Percentiles rank a stretch among this genome's conserved stretches.
Evolutionary conservation across 2,113 vertebrate genomes (phyloP).

Genomic region (Rutilus rutilus): DNA sequence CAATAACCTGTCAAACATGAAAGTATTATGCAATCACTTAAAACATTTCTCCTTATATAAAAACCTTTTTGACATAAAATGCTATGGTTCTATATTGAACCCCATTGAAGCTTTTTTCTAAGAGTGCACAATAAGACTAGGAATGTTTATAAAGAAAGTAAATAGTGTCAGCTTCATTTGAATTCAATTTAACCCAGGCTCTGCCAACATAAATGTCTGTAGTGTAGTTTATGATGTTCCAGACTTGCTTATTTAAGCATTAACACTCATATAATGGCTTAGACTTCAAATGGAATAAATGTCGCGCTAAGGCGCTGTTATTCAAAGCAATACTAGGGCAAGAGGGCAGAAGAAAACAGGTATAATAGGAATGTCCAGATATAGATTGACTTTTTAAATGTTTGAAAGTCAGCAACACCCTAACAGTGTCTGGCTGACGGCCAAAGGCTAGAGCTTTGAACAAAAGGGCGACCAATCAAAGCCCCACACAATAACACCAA

Average conservation of each 20-base stretch:
- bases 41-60: no score
- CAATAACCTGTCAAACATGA: no score
- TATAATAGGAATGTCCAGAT: conserved; percentile 1
- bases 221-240: not conserved
- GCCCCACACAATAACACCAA: not conserved
- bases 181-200: not conserved
- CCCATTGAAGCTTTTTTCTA: no score
- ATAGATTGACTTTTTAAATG: conserved; percentile 47
- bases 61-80: no score
- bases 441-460: not conserved
- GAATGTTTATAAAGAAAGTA: not conserved
- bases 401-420: conserved; percentile 47
- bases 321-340: not conserved
- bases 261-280: not conserved
- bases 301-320: not conserved
- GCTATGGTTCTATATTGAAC: no score
- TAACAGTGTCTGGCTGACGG: conserved; percentile 19
- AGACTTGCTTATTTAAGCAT: not conserved
- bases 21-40: no score
- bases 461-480: not conserved
- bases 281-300: not conserved
- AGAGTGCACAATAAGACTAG: not conserved
- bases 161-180: not conserved
- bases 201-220: not conserved
- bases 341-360: not conserved